These are phyloP conservation scores for Trematomus loennbergii DNA, from an alignment of 2,113 vertebrate genomes.

Conservation along the genomic window DNA sequence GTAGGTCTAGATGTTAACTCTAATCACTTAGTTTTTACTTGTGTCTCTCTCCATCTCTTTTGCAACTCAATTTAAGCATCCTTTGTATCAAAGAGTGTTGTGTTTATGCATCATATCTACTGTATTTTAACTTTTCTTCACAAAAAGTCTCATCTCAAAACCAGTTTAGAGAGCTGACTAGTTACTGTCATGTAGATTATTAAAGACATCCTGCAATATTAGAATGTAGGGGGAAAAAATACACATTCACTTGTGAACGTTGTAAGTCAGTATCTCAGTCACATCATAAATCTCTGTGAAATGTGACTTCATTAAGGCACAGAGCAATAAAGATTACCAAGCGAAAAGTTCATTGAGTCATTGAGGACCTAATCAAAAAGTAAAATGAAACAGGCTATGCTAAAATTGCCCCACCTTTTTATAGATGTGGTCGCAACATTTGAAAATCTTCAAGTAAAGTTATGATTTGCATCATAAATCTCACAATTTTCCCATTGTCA, in stretches of 20 bases:
- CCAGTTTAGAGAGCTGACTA: not conserved
- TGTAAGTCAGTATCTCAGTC: conserved; percentile 52
- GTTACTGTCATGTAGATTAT: conserved; percentile 17
- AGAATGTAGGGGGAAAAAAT: conserved; percentile 25
- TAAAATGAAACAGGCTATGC: conserved; percentile 62
- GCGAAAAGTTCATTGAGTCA: conserved; percentile 70
- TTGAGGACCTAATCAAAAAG: conserved; percentile 69
- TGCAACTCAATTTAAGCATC: not conserved
- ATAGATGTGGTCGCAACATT: conserved; percentile 42
- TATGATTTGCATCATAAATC: conserved; percentile 61
- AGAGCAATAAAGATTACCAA: conserved; percentile 70
- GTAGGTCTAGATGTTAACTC: conserved; percentile 10
- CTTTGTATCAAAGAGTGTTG: not conserved
- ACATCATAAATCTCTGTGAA: conserved; percentile 68
- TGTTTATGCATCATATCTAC: not conserved
- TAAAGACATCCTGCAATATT: conserved; percentile 47
- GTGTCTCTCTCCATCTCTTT: not conserved
- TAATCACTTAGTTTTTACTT: conserved; percentile 9
- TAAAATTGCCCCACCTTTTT: conserved; percentile 47
- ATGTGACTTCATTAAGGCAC: conserved; percentile 74
- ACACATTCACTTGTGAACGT: conserved; percentile 34
- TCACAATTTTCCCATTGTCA: conserved; percentile 25
- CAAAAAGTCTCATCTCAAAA: not conserved
- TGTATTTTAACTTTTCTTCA: conserved; percentile 1
- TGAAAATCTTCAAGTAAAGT: conserved; percentile 49